These are phyloP conservation scores for Anorthoa munda DNA, from an alignment of 2,888 invertebrate genomes.

Conservation along the genomic window DNA sequence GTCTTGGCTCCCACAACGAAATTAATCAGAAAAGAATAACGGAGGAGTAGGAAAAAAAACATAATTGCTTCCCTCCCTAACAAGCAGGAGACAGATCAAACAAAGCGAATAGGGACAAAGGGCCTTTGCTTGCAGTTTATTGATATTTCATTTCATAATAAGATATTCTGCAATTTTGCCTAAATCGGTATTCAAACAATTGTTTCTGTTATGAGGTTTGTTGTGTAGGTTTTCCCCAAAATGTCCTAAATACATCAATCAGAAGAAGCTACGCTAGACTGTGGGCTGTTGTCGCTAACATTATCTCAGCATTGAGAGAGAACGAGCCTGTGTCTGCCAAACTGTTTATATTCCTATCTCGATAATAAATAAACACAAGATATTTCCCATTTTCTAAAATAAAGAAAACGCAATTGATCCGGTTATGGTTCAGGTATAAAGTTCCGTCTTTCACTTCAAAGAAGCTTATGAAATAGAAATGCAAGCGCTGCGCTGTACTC, in stretches of 20 bases:
- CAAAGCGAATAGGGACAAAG: no score
- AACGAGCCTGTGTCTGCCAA: neutral
- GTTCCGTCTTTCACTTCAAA: neutral
- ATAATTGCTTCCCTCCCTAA: no score
- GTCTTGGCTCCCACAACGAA: no score
- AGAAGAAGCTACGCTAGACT: no score
- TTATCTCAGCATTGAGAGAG: neutral
- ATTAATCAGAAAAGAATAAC: no score
- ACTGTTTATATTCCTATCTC: neutral
- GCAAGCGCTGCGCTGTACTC: neutral
- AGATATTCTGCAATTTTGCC: neutral
- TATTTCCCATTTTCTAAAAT: neutral
- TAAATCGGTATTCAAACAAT: neutral
- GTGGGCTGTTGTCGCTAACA: neutral
- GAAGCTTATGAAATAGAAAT: neutral
- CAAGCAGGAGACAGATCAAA: no score
- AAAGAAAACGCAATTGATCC: neutral
- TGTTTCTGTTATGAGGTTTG: neutral
- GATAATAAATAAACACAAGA: conserved; percentile 12
- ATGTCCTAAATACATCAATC: neutral
- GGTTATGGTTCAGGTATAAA: neutral
- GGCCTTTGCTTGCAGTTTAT: neutral
- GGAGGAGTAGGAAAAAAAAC: no score
- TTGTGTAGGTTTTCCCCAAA: neutral
- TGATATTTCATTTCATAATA: neutral